Evolutionary conservation across 1,140 invertebrate species (phyloP).

Genomic region (Macrocentrus cingulum): DNA sequence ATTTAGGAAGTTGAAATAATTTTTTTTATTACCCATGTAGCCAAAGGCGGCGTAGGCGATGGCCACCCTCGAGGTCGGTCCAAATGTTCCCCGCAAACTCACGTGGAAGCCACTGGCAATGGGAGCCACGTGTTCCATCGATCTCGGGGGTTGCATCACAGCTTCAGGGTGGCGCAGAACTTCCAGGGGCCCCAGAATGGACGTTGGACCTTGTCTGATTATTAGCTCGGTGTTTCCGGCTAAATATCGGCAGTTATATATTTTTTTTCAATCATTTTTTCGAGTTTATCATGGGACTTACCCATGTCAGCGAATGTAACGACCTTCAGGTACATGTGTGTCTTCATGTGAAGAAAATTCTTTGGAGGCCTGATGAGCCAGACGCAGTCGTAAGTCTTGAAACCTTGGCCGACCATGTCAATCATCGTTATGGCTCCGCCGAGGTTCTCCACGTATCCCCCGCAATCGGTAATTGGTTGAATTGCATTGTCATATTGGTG

Average conservation of each 20-base stretch:
- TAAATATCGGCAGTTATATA: conserved; percentile 23
- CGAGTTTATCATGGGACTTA: conserved; percentile 40
- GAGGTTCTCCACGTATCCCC: conserved; percentile 71
- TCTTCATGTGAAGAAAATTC: conserved; percentile 68
- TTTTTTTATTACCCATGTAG: conserved; percentile 71
- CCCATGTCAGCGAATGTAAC: conserved; percentile 69
- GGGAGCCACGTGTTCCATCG: conserved; percentile 65
- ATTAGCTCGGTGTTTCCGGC: conserved; percentile 64
- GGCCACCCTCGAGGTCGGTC: conserved; percentile 65
- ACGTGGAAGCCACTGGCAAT: conserved; percentile 71
- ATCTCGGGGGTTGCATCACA: conserved; percentile 55
- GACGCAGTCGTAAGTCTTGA: conserved; percentile 70
- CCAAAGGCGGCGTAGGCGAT: conserved; percentile 75
- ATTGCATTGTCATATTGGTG: conserved; percentile 59
- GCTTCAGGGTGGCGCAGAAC: conserved; percentile 60
- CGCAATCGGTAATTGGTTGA: conserved; percentile 69
- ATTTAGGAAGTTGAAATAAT: too few relatives aligned
- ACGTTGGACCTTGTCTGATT: conserved; percentile 70
- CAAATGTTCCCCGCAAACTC: conserved; percentile 67
- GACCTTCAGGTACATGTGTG: conserved; percentile 70
- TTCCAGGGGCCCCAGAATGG: conserved; percentile 65
- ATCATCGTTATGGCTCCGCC: conserved; percentile 79
- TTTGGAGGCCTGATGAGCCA: conserved; percentile 72
- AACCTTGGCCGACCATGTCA: conserved; percentile 68
- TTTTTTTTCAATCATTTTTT: background rate